Evolutionary conservation across 2,888 invertebrate genomes (phyloP).

Genomic region (Neoaliturus tenellus): DNA sequence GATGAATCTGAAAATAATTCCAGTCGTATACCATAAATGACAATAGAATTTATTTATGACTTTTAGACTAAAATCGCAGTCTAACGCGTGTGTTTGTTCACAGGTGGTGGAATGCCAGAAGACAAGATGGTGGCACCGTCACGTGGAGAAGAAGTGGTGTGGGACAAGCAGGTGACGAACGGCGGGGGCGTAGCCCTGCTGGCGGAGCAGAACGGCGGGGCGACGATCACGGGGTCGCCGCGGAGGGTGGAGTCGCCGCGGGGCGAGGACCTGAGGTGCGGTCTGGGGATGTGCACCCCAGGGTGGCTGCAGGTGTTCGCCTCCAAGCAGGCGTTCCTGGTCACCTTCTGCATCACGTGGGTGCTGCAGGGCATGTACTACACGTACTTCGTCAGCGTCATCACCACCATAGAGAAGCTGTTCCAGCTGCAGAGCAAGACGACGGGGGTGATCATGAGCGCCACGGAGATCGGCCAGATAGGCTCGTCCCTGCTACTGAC

Average conservation of each 20-base stretch:
- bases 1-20: no score
- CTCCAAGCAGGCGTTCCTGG: constrained; percentile 92
- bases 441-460: constrained; percentile 92
- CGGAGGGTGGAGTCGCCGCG: constrained; percentile 43
- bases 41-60: no score
- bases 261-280: constrained; percentile 80
- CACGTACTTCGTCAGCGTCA: constrained; percentile 95
- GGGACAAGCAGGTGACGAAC: constrained; percentile 49
- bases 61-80: no score
- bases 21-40: no score
- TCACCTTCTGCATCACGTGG: constrained; percentile 92
- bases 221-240: constrained; percentile 32
- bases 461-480: constrained; percentile 95
- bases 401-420: constrained; percentile 94
- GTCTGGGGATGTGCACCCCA: constrained; percentile 87
- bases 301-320: constrained; percentile 86
- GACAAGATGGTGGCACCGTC: constrained; percentile 49
- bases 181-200: constrained; percentile 46
- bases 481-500: constrained; percentile 91
- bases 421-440: constrained; percentile 95
- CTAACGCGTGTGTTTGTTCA: background rate
- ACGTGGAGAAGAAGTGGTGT: constrained; percentile 45
- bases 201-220: constrained; percentile 44
- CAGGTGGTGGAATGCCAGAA: constrained; percentile 9
- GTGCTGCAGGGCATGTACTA: constrained; percentile 92